Evolutionary conservation across 1,140 invertebrate species (phyloP), one percentile per base, ranked within the genome.

Genomic region (Augochlora pura): DNA sequence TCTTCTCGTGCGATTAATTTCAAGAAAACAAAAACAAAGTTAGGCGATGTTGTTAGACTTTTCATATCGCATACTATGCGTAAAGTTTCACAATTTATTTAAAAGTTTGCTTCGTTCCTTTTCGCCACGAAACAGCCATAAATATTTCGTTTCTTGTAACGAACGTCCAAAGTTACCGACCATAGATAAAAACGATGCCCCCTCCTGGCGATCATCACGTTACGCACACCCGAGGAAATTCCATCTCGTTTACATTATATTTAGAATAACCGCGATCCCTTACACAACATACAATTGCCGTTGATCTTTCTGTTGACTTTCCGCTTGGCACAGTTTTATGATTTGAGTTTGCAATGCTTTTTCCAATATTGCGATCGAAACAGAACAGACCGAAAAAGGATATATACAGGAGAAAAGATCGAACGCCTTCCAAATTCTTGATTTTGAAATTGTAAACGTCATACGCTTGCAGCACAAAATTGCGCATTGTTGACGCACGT

Each of bases 301-400:
- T 16, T 23, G 12, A 39, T 73, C 65, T 32, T 68, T 68, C 46
- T 52, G 73, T 77, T 67, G 25, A 65, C 60, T 68, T 74, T 86
- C 81, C 74, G 85, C 81, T 86, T 86, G 77, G 81, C 84, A 86
- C 80, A 82, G 73, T 80, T 82, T 67, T 86, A 72, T 80, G 77
- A 86, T 81, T 86, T 86, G 77, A 86, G 74, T 86, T 86, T 86
- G 77, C 84, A 83, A 76, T 66, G 68, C 32, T 54, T 69, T 80
- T 38, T 46, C 32, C 32, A 27, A 64, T 57, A 67, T 67, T 42
- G 77, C 63, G 7, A 57, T 57, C 21, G n/a, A n/a, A n/a, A 57
- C n/a, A 21, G n/a, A 63, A 70, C n/a, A 62, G 59, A 57, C 46
- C 16, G 3, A n/a, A 14, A 18, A 25, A 25, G 60, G 71, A 25